These are phyloP conservation scores for Athripsodes cinereus DNA, from an alignment of 2,888 invertebrate genomes.

Conservation along the genomic window DNA sequence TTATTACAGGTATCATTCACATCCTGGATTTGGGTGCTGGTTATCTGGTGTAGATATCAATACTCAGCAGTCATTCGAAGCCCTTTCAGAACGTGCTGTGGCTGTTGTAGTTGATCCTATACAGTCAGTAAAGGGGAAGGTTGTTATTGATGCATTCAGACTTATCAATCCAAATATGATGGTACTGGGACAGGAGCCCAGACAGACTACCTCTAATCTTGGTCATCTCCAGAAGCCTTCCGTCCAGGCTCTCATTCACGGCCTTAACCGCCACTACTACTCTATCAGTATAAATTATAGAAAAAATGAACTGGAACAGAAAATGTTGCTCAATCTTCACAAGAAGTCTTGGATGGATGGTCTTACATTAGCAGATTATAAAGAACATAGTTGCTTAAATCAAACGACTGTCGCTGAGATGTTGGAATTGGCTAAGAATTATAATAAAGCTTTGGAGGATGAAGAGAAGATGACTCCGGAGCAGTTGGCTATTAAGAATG, in stretches of 20 bases:
- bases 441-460: constrained; percentile 96
- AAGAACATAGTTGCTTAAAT: constrained; percentile 88
- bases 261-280: constrained; percentile 97
- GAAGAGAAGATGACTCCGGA: constrained; percentile 99
- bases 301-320: constrained; percentile 98
- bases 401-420: constrained; percentile 93
- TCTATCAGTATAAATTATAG: constrained; percentile 99
- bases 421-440: constrained; percentile 95
- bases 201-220: constrained; percentile 97
- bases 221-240: constrained; percentile 98
- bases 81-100: constrained; percentile 94
- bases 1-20: constrained; percentile 80
- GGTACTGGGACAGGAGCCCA: constrained; percentile 96
- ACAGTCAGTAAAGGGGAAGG: constrained; percentile 98
- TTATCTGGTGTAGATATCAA: constrained; percentile 98
- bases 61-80: constrained; percentile 99
- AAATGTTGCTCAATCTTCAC: constrained; percentile 97
- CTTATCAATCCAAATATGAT: constrained; percentile 99
- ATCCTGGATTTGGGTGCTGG: constrained; percentile 99
- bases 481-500: constrained; percentile 98
- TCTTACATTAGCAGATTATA: constrained; percentile 82
- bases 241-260: constrained; percentile 98
- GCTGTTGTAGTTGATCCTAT: constrained; percentile 99
- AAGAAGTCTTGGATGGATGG: constrained; percentile 99
- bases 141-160: constrained; percentile 99